Evolutionary conservation across 2,888 invertebrate species (phyloP).

Genomic region (Smittia sp.): DNA sequence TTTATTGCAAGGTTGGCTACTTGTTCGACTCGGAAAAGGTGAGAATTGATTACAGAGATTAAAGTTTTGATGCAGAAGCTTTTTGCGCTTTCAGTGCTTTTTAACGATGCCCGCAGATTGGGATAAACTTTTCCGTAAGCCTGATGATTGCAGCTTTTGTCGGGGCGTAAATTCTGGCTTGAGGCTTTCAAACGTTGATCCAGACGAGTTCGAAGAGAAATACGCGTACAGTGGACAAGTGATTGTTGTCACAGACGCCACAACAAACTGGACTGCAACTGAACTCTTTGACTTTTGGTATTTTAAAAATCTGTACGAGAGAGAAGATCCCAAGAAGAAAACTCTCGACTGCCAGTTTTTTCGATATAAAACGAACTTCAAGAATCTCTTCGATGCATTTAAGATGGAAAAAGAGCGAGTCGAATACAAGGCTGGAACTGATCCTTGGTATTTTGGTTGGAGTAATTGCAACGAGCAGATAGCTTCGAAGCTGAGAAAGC

Average conservation of each 20-base stretch:
- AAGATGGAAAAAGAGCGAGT: constrained; percentile 73
- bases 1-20: constrained; percentile 8
- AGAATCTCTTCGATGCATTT: constrained; percentile 74
- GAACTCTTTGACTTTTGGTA: constrained; percentile 75
- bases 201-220: constrained; percentile 66
- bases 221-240: constrained; percentile 78
- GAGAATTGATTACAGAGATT: neutral
- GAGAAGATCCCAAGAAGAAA: constrained; percentile 56
- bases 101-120: constrained; percentile 44
- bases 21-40: constrained; percentile 16
- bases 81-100: constrained; percentile 43
- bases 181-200: constrained; percentile 64
- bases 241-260: constrained; percentile 82
- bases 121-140: constrained; percentile 65
- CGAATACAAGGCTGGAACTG: constrained; percentile 50
- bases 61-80: neutral
- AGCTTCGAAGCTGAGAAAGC: constrained; percentile 70
- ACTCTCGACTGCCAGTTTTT: constrained; percentile 84
- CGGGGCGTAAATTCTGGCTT: constrained; percentile 61
- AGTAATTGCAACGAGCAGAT: constrained; percentile 89
- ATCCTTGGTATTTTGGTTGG: constrained; percentile 72
- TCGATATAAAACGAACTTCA: constrained; percentile 86
- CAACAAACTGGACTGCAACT: constrained; percentile 75
- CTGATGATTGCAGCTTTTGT: constrained; percentile 80
- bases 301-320: constrained; percentile 73